Evolutionary conservation across 30 jellyfish, hydroid and myxozoan genomes (phyloP), one percentile per base, ranked within the genome.

Genomic region (Aurelia aurita complex sp. Pacific): DNA sequence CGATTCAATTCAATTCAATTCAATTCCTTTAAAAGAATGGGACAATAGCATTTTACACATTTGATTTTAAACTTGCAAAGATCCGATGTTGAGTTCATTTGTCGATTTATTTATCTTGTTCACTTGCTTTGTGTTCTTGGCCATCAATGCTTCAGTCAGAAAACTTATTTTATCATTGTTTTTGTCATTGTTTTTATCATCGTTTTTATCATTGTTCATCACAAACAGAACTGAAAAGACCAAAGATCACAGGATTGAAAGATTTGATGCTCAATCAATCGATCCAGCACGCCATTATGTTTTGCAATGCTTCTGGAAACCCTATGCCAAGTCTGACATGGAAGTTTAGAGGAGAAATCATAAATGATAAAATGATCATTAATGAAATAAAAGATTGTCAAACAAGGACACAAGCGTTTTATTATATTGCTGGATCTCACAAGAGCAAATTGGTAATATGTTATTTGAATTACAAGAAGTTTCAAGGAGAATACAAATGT

Each of bases 241-340:
- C 98, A 19, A 50, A 23, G 3, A 87, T 92, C 53, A 57, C 34
- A 8, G 90, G 67, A 0, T 82, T 86, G 33, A 70, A 46, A 14
- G 89, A 77, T 64, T 34, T 54, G 62, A 65, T 87, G 5, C 40
- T 88, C 3, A 87, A 68, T 23, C 89, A 91, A 50, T 67, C 90
- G 14, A 75, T 1, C 17, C 61, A 40, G 12, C 72, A 60, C 16
- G 84, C 81, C 52, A 14, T 60, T 13, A 0, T 92, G 10, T 36
- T 65, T 15, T 92, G 98, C 72, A 79, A 81, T 77, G 96, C 84
- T 0, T 3, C 93, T 15, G 98, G 98, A 34, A 87, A 86, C 69
- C 98, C 98, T 2, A 53, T 88, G 34, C 98, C 98, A 14, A 52
- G 17, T n/a, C 35, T 92, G 1, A 17, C 85, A 11, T 86, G 97